These are phyloP conservation scores for Sphenodon punctatus DNA, from an alignment of 2,797 vertebrate species.

Conservation along the genomic window DNA sequence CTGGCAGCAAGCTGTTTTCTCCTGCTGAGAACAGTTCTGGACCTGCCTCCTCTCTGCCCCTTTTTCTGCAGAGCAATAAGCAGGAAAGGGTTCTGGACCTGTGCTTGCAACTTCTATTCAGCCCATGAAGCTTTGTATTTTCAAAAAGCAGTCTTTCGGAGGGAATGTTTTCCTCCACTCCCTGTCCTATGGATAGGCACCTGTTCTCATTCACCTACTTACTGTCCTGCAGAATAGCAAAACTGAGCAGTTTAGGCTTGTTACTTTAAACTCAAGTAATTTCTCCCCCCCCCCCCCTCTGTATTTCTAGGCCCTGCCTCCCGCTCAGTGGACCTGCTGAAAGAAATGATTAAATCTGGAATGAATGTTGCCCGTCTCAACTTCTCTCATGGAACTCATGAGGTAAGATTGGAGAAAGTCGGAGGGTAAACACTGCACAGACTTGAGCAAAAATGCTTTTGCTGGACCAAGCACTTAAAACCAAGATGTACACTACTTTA, in stretches of 20 bases:
- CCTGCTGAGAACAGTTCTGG: too few species aligned
- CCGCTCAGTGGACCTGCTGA: slow-evolving; percentile 87
- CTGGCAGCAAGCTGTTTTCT: too few species aligned
- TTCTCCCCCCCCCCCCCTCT: too few species aligned
- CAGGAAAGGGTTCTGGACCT: neutral
- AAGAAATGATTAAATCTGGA: slow-evolving; percentile 97
- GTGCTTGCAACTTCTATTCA: neutral
- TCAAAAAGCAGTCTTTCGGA: too few species aligned
- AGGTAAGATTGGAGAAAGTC: slow-evolving; percentile 81
- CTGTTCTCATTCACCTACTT: too few species aligned
- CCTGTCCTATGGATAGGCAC: too few species aligned
- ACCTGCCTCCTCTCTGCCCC: too few species aligned
- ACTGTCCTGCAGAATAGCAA: too few species aligned
- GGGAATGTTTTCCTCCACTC: too few species aligned
- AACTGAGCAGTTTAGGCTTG: too few species aligned
- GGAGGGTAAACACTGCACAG: neutral
- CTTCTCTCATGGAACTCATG: slow-evolving; percentile 97
- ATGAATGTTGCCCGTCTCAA: slow-evolving; percentile 99
- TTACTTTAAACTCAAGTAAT: too few species aligned
- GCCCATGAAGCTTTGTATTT: neutral
- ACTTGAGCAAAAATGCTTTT: neutral
- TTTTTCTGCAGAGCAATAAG: neutral
- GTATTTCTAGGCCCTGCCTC: slow-evolving; percentile 90
- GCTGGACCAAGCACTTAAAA: neutral
- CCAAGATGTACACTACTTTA: neutral